Evolutionary conservation across 1,140 invertebrate genomes (phyloP).

Genomic region (Ptiloglossa arizonensis): DNA sequence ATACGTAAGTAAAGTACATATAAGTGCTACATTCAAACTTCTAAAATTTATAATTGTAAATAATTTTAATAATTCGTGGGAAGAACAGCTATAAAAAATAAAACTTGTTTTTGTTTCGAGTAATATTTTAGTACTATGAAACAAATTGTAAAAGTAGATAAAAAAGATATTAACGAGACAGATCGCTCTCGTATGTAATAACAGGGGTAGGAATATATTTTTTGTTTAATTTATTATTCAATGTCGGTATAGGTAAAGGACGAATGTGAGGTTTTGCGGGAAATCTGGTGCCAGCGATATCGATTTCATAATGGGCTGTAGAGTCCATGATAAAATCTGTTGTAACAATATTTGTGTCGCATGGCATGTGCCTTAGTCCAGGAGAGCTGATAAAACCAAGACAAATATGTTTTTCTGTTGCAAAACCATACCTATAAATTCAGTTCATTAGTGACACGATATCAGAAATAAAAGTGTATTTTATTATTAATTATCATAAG

Average conservation of each 20-base stretch:
- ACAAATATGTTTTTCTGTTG: constrained; percentile 84
- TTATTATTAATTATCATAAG: constrained; percentile 6
- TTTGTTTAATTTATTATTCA: constrained; percentile 65
- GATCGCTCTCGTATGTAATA: constrained; percentile 66
- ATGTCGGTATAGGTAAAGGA: constrained; percentile 79
- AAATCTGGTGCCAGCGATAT: constrained; percentile 85
- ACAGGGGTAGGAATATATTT: constrained; percentile 74
- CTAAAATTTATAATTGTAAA: neutral
- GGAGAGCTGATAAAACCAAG: constrained; percentile 85
- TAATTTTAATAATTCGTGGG: neutral
- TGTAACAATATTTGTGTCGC: constrained; percentile 78
- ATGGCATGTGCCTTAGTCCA: constrained; percentile 44
- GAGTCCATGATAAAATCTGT: constrained; percentile 85
- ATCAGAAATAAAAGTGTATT: constrained; percentile 9
- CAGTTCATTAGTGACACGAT: constrained; percentile 33
- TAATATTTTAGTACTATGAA: neutral
- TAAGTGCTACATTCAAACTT: neutral
- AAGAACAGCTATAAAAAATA: neutral
- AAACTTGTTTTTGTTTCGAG: neutral
- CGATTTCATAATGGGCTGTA: constrained; percentile 85
- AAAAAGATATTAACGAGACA: constrained; percentile 56
- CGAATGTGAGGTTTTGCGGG: constrained; percentile 85
- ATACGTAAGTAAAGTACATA: constrained; percentile 2
- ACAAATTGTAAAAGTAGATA: too few relatives aligned
- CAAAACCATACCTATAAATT: constrained; percentile 85